A percentile compares a stretch with the other conserved stretches of the same genome.
phyloP scores from a whole-genome alignment of 2,888 invertebrate genomes.

The Blastobasis adustella region DNA sequence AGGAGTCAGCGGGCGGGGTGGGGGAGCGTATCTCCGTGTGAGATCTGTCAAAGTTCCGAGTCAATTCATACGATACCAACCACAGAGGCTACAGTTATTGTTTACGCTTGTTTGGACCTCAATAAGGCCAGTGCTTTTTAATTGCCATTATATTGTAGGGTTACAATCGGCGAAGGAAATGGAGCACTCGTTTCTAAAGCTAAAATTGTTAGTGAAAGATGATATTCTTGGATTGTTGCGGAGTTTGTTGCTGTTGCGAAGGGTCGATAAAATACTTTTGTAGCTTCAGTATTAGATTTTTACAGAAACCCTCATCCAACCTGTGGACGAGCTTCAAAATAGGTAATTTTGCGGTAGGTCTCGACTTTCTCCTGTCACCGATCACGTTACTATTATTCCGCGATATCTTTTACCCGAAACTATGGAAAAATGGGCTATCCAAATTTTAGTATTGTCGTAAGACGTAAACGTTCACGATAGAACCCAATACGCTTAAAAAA shows the following conservation, averaged over 20 bases:
- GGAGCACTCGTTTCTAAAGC: background rate
- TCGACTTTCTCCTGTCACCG: too few relatives aligned
- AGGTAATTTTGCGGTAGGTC: too few relatives aligned
- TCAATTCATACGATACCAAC: constrained; percentile 26
- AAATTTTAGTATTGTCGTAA: too few relatives aligned
- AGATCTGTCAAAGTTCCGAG: constrained; percentile 54
- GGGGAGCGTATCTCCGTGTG: constrained; percentile 61
- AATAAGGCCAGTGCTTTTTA: constrained; percentile 24
- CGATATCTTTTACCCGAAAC: too few relatives aligned
- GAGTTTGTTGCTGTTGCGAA: background rate
- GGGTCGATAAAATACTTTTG: too few relatives aligned
- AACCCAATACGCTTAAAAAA: too few relatives aligned
- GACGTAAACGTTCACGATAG: too few relatives aligned
- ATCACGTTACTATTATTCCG: too few relatives aligned
- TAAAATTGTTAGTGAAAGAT: background rate
- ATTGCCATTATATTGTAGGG: constrained; percentile 29
- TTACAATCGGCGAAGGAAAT: background rate
- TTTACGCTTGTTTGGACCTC: constrained; percentile 32
- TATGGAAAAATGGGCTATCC: too few relatives aligned
- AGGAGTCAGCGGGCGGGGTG: constrained; percentile 53
- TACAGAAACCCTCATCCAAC: background rate
- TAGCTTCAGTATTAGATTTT: background rate
- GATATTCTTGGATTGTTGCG: background rate
- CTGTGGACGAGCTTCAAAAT: background rate
- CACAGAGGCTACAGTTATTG: constrained; percentile 25